Percentiles rank a stretch among this genome's conserved stretches.
Conservation (phyloP, 2,888 invertebrate genomes). For the Strigamia maritima region DNA sequence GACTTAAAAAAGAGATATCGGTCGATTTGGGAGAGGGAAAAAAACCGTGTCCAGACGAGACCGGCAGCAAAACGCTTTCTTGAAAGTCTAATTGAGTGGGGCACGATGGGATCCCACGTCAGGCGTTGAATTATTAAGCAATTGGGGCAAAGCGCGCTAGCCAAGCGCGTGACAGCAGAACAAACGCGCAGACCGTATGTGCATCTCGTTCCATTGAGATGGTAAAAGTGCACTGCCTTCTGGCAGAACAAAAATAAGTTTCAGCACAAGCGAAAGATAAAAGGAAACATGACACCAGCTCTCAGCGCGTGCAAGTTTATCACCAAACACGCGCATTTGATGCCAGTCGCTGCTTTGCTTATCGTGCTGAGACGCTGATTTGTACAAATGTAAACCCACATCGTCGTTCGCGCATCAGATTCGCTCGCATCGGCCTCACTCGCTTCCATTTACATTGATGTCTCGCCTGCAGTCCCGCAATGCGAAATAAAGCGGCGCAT, state of each 20-base stretch:
- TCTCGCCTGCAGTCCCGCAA: constrained; percentile 34
- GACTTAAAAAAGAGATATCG: neutral
- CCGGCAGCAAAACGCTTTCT: constrained; percentile 6
- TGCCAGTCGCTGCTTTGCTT: constrained; percentile 34
- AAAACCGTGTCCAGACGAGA: neutral
- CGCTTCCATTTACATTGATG: constrained; percentile 32
- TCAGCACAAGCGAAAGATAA: constrained; percentile 34
- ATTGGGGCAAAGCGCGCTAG: constrained; percentile 7
- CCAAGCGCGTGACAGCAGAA: constrained; percentile 30
- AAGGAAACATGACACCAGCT: constrained; percentile 31
- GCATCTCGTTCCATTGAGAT: constrained; percentile 18
- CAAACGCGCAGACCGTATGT: neutral
- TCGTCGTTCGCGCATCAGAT: constrained; percentile 31
- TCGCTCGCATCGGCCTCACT: constrained; percentile 31
- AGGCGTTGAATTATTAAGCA: constrained; percentile 28
- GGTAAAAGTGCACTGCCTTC: constrained; percentile 2
- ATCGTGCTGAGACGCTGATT: constrained; percentile 34
- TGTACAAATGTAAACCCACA: constrained; percentile 31
- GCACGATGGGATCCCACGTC: constrained; percentile 2
- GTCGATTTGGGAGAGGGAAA: neutral
- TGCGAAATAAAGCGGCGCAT: constrained; percentile 32
- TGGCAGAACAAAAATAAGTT: constrained; percentile 28
- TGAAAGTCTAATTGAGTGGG: constrained; percentile 32
- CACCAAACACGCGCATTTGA: constrained; percentile 24
- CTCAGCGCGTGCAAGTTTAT: constrained; percentile 24